phyloP scores from a whole-genome alignment of 2,888 invertebrate species.

The Cyclophora punctaria region DNA sequence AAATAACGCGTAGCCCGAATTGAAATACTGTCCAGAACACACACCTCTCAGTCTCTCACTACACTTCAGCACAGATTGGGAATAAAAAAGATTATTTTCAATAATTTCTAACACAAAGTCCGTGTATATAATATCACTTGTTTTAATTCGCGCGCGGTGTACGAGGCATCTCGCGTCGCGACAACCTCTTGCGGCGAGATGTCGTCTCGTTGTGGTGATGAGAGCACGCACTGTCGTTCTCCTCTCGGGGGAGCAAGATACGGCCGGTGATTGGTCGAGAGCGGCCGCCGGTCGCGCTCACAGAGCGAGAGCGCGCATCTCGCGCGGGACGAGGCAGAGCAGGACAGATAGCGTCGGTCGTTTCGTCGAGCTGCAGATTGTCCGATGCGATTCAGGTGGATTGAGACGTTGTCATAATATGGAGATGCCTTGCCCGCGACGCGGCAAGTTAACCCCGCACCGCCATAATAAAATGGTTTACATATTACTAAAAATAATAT shows the following conservation, averaged over 20 bases:
- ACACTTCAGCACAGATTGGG: slow-evolving; percentile 46
- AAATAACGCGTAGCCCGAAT: slow-evolving; percentile 54
- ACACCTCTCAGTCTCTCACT: slow-evolving; percentile 51
- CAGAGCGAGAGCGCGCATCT: slow-evolving; percentile 68
- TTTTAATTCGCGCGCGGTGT: slow-evolving; percentile 43
- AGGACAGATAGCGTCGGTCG: slow-evolving; percentile 58
- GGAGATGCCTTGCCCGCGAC: slow-evolving; percentile 49
- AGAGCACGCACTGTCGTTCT: slow-evolving; percentile 74
- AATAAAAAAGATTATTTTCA: slow-evolving; percentile 22
- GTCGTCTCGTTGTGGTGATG: slow-evolving; percentile 71
- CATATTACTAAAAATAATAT: not conserved
- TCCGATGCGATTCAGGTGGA: slow-evolving; percentile 63
- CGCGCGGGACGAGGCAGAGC: slow-evolving; percentile 46
- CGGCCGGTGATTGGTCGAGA: slow-evolving; percentile 71
- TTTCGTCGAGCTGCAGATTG: slow-evolving; percentile 65
- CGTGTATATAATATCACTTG: slow-evolving; percentile 37
- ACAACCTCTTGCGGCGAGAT: slow-evolving; percentile 71
- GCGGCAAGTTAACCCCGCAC: no score
- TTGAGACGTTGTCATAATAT: slow-evolving; percentile 63
- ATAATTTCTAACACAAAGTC: slow-evolving; percentile 46
- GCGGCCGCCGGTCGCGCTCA: slow-evolving; percentile 52
- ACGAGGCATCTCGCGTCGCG: slow-evolving; percentile 48
- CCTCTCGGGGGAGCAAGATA: slow-evolving; percentile 74
- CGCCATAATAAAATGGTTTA: no score
- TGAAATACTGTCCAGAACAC: slow-evolving; percentile 47